A percentile compares a stretch with the other conserved stretches of the same genome.
phyloP scores from a whole-genome alignment of 2,888 invertebrate species.

The Coleophora deauratella region DNA sequence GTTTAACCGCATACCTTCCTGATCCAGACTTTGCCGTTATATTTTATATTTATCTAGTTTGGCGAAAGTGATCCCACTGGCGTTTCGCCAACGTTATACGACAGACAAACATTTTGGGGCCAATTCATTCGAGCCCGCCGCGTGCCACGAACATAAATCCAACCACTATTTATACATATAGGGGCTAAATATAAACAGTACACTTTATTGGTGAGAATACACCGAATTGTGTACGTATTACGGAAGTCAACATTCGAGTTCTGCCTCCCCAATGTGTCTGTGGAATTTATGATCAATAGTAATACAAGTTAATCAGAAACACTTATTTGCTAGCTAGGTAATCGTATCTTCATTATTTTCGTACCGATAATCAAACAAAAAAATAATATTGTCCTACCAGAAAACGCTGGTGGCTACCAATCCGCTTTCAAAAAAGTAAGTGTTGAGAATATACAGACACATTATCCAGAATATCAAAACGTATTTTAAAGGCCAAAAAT shows the following conservation, averaged over 20 bases:
- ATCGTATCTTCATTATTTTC: too few species aligned
- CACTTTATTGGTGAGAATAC: constrained; percentile 35
- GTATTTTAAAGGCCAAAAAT: too few species aligned
- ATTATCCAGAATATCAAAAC: too few species aligned
- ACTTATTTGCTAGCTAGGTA: too few species aligned
- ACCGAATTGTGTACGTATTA: constrained; percentile 32
- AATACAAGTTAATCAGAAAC: too few species aligned
- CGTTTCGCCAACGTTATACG: constrained; percentile 48
- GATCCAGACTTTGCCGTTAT: constrained; percentile 41
- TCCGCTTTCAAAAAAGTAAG: too few species aligned
- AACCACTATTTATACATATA: constrained; percentile 48
- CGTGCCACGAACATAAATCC: constrained; percentile 47
- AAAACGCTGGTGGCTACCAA: too few species aligned
- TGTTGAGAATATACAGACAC: too few species aligned
- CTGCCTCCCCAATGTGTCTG: constrained; percentile 5
- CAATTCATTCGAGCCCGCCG: constrained; percentile 53
- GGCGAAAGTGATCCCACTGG: constrained; percentile 68
- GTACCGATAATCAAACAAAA: too few species aligned
- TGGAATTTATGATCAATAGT: too few species aligned
- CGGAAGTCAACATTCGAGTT: constrained; percentile 34
- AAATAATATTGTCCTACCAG: too few species aligned
- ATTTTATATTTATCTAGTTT: constrained; percentile 47
- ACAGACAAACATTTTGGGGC: constrained; percentile 68
- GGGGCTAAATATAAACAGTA: constrained; percentile 52
- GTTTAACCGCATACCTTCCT: constrained; percentile 22